A percentile compares a stretch with the other conserved stretches of the same genome.
Evolutionary conservation across 2,888 invertebrate genomes (phyloP).

Genomic region (Argynnis bischoffii): DNA sequence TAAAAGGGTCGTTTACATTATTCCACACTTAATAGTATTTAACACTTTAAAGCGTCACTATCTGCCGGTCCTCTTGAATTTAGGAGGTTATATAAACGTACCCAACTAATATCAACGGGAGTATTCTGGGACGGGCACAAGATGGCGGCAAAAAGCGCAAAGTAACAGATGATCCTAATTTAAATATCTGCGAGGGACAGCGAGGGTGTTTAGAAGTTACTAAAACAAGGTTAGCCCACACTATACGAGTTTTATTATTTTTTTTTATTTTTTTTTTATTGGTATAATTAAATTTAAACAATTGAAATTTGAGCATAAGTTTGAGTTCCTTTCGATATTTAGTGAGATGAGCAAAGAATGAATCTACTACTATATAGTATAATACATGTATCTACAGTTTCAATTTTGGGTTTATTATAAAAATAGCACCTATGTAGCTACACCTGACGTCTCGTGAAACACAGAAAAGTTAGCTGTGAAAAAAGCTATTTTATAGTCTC

Average conservation of each 20-base stretch:
- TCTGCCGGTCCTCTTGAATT: not conserved
- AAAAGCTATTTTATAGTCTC: too few species aligned
- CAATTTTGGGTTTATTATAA: too few species aligned
- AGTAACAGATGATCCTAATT: conserved; percentile 73
- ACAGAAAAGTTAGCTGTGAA: too few species aligned
- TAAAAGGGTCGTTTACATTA: not conserved
- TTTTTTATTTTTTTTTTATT: not conserved
- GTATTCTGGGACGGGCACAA: conserved; percentile 49
- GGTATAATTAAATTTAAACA: not conserved
- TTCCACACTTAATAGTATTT: not conserved
- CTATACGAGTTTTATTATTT: conserved; percentile 22
- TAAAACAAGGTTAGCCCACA: conserved; percentile 24
- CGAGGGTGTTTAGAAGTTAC: conserved; percentile 45
- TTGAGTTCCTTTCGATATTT: too few species aligned
- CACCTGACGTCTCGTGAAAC: too few species aligned
- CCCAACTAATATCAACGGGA: conserved; percentile 20
- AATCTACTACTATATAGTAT: too few species aligned
- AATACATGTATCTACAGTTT: too few species aligned
- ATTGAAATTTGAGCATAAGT: too few species aligned
- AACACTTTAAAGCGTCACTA: not conserved
- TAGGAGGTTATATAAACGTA: conserved; percentile 12
- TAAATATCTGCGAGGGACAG: conserved; percentile 64
- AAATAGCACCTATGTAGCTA: too few species aligned
- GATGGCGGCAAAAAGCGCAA: conserved; percentile 59
- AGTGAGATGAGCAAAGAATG: too few species aligned